Percentiles rank a stretch among this genome's conserved stretches.
phyloP scores from a whole-genome alignment of 92 coral and sea anemone species.

The Palythoa heliodiscus region DNA sequence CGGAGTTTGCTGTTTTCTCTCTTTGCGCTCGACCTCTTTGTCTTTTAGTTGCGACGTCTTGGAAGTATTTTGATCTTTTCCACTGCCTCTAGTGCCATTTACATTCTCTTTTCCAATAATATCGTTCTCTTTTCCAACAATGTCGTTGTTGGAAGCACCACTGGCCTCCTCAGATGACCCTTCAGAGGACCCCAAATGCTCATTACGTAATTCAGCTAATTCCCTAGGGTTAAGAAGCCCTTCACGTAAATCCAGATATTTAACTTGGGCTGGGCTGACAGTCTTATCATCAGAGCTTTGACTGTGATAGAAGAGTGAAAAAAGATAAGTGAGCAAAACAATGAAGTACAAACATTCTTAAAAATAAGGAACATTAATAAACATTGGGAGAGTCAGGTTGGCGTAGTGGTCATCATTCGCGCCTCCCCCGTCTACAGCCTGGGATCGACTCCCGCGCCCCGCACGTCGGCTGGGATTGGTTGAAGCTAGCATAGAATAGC shows the following conservation, averaged over 20 bases:
- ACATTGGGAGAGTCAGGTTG: no score
- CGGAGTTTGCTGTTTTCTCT: background rate
- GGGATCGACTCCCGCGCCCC: no score
- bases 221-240: constrained; percentile 29
- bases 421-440: no score
- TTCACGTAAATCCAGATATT: constrained; percentile 35
- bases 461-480: no score
- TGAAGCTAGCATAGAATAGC: no score
- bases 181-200: constrained; percentile 34
- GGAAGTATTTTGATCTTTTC: background rate
- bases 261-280: constrained; percentile 22
- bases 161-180: constrained; percentile 40
- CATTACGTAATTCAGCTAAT: constrained; percentile 7
- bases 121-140: background rate
- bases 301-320: background rate
- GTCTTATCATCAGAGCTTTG: background rate
- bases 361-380: no score
- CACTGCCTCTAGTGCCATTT: background rate
- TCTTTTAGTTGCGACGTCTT: background rate
- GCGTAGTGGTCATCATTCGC: no score
- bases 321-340: background rate
- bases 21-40: background rate
- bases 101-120: background rate
- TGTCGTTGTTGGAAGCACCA: constrained; percentile 20
- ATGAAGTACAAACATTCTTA: no score